Percentiles rank a stretch among this genome's conserved stretches.
phyloP scores from a whole-genome alignment of 1,140 invertebrate genomes.

The Homalodisca vitripennis region DNA sequence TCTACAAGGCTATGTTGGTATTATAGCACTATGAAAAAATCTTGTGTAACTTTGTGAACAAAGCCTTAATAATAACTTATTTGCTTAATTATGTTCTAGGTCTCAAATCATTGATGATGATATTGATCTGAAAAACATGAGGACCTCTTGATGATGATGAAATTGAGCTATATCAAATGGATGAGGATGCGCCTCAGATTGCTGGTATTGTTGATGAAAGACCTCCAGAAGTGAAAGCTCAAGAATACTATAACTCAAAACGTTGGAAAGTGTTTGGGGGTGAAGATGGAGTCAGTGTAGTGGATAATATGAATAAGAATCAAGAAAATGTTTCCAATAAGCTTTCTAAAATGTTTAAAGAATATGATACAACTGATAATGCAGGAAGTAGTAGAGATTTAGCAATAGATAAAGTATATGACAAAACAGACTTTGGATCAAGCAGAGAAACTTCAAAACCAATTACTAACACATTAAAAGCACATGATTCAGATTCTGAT shows the following conservation, averaged over 20 bases:
- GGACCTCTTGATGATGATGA: constrained; percentile 62
- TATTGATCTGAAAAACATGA: constrained; percentile 64
- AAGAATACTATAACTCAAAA: constrained; percentile 61
- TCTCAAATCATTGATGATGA: constrained; percentile 91
- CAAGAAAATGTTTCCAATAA: too few relatives aligned
- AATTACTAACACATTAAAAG: neutral
- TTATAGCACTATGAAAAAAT: neutral
- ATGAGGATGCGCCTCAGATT: constrained; percentile 86
- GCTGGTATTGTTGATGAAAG: constrained; percentile 89
- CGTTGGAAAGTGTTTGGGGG: constrained; percentile 70
- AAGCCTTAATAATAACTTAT: neutral
- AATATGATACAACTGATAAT: too few relatives aligned
- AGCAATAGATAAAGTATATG: too few relatives aligned
- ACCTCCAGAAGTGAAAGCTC: constrained; percentile 62
- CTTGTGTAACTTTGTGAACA: neutral
- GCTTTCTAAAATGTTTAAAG: too few relatives aligned
- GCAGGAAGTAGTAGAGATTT: too few relatives aligned
- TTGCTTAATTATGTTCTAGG: constrained; percentile 53
- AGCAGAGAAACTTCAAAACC: constrained; percentile 27
- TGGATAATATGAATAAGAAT: neutral
- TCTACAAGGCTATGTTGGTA: neutral
- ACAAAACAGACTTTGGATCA: too few relatives aligned
- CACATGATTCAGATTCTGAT: constrained; percentile 36
- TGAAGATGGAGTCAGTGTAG: constrained; percentile 41
- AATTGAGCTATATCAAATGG: constrained; percentile 63